phyloP scores from a whole-genome alignment of 1,140 invertebrate species.

The Drosophila setifemur region DNA sequence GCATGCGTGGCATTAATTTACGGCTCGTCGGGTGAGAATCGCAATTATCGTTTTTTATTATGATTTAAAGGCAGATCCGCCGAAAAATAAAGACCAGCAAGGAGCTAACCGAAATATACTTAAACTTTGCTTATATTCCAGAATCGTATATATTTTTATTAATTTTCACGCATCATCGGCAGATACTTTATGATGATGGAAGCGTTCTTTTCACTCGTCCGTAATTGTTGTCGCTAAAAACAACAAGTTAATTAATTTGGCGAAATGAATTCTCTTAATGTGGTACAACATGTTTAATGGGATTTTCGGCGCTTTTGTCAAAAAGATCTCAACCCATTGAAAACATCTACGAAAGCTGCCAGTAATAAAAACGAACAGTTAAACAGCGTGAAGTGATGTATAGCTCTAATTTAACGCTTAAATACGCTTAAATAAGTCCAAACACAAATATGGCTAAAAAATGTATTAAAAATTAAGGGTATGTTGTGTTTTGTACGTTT shows the following conservation, averaged over 20 bases:
- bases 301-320: conserved; percentile 66
- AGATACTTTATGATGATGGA: conserved; percentile 78
- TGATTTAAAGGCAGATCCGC: conserved; percentile 63
- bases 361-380: conserved; percentile 2
- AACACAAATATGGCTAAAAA: too few species aligned
- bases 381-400: too few species aligned
- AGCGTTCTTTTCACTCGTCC: conserved; percentile 74
- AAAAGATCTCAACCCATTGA: conserved; percentile 23
- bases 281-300: conserved; percentile 76
- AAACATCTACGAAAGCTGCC: not conserved
- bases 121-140: conserved; percentile 9
- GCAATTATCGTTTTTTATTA: conserved; percentile 80
- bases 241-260: conserved; percentile 80
- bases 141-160: conserved; percentile 55
- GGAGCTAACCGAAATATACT: conserved; percentile 26
- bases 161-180: conserved; percentile 75
- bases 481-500: not conserved
- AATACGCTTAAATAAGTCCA: too few species aligned
- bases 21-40: conserved; percentile 65
- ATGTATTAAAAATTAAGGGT: too few species aligned
- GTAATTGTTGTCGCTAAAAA: conserved; percentile 76
- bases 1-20: conserved; percentile 66
- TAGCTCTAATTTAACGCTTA: too few species aligned
- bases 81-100: conserved; percentile 21
- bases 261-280: conserved; percentile 75